A percentile compares a stretch with the other conserved stretches of the same genome.
Evolutionary conservation across 2,888 invertebrate genomes (phyloP).

Genomic region (Tineola bisselliella): DNA sequence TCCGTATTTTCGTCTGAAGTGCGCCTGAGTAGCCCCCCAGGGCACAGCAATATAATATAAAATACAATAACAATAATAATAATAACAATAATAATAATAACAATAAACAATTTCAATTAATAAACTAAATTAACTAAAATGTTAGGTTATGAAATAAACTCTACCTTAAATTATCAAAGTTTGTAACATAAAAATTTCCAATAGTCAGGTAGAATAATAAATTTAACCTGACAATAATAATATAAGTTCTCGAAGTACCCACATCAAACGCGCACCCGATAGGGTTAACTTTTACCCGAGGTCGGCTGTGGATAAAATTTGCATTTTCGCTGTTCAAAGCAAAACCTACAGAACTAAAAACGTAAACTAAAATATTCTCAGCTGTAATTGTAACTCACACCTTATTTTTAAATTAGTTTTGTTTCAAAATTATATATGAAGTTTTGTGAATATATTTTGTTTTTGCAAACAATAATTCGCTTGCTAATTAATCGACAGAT

Average conservation of each 20-base stretch:
- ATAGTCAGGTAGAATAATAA: slow-evolving; percentile 12
- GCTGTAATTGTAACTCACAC: no score
- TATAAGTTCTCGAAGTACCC: slow-evolving; percentile 13
- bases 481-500: no score
- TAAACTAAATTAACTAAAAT: no score
- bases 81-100: no score
- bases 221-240: slow-evolving; percentile 15
- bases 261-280: slow-evolving; percentile 12
- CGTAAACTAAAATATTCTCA: neutral
- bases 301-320: slow-evolving; percentile 1
- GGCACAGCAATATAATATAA: no score
- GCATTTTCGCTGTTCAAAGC: slow-evolving; percentile 12
- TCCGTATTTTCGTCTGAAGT: no score
- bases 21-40: no score
- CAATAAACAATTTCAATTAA: no score
- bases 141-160: no score
- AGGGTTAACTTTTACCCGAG: slow-evolving; percentile 7
- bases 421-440: neutral
- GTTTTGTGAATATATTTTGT: no score
- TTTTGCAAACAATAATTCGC: no score
- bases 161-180: neutral
- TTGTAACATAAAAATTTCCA: neutral
- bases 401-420: neutral
- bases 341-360: neutral
- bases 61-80: no score